These are phyloP conservation scores for Aphis craccivora DNA, from an alignment of 1,140 invertebrate genomes.

Conservation along the genomic window DNA sequence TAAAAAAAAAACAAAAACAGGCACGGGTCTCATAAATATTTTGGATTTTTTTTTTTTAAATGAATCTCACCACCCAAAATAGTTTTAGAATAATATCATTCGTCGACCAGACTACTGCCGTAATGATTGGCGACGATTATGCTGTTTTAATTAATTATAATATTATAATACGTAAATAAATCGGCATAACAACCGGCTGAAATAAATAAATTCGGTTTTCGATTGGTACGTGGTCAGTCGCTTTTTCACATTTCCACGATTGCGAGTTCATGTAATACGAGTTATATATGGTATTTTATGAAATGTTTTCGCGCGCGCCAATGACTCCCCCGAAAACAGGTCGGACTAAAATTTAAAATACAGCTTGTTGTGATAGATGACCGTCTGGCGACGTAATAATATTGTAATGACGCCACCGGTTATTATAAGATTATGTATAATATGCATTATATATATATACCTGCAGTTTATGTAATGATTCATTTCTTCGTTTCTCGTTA, in stretches of 20 bases:
- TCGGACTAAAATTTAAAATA: neutral
- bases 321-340: neutral
- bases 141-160: neutral
- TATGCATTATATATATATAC: neutral
- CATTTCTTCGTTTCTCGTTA: neutral
- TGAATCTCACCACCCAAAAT: neutral
- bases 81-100: neutral
- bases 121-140: neutral
- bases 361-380: neutral
- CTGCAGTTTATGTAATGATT: neutral
- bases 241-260: neutral
- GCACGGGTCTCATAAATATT: neutral
- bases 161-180: neutral
- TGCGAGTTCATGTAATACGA: neutral
- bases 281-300: neutral
- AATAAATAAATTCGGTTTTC: neutral
- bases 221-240: neutral
- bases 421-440: neutral
- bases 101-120: too few relatives aligned
- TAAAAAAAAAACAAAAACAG: neutral
- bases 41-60: too few relatives aligned
- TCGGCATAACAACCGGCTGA: neutral
- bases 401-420: neutral
- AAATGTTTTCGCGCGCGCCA: neutral
- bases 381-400: neutral